Base-by-base conservation (phyloP, 2,888 invertebrate species). In the Tinea trinotella region DNA sequence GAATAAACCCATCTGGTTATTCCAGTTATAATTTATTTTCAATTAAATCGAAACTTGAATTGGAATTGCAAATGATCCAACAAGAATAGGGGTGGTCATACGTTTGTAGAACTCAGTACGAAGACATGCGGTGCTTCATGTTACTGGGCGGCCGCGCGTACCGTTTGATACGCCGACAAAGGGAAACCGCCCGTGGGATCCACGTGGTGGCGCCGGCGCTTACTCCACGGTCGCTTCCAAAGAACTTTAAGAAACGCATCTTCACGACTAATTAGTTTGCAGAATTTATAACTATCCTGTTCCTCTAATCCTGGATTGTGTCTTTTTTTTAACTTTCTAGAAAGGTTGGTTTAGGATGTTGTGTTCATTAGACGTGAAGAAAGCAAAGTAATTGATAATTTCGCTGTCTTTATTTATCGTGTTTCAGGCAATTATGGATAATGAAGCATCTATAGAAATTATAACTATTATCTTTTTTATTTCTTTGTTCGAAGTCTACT, bases 121-220 rank as follows among this genome's bases (percentile, higher is more conserved):
- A 17, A 48, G 48, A 19, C 48, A 48, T 48, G 48, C 18, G 48
- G 48, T 48, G 18, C 13, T 13, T 40, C 40, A 40, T 40, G 15
- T 13, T 48, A 46, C 18, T 19, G 46, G 69, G 66, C 69, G 66
- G 59, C 56, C 58, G 59, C 62, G 59, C 60, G 60, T 61, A 59
- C 56, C 63, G 57, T 83, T 83, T 84, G 82, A 79, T 67, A 61
- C 62, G 70, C 82, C 83, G 12, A 82, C 79, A 82, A 82, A 83
- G 82, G 79, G 6, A 54, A 10, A 59, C 66, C 74, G 74, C 74
- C 68, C 67, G 64, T 62, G 64, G 61, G 64, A 62, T 63, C 62
- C 73, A 70, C 71, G 73, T 71, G 71, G 66, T 56, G 55, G 24
- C 50, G 50, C 50, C 50, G 50, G 50, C 50, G 50, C 50, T 15